Evolutionary conservation across 2,888 invertebrate genomes (phyloP), one percentile per base, ranked within the genome.

Genomic region (Bellardia bayeri): DNA sequence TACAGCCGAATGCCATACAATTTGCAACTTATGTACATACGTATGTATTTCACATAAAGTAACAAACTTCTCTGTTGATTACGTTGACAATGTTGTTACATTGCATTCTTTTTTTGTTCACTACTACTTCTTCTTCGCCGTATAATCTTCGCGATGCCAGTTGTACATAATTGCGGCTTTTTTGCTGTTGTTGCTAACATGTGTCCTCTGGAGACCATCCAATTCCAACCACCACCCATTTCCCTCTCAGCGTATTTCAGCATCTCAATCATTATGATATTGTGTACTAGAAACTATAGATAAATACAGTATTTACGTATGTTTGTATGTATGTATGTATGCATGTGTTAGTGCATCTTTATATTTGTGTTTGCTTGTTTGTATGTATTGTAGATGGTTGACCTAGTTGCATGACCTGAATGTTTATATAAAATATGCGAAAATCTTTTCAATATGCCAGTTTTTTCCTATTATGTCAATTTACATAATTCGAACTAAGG

Each of bases 331-430:
- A 45, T 33, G 51, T 58, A 82, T 49, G 37, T 58, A 13, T 16
- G 9, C 16, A 45, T 8, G n/a, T 1, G 14, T 23, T 30, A n/a
- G 49, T 71, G 42, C 81, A 42, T 66, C 33, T 56, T 69, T 66
- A 49, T 13, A 45, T 54, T 16, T n/a, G 3, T 23, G 45, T 68
- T 45, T 68, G n/a, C 40, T 51, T 74, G 58, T 74, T 68, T 72
- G 58, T 72, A 61, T 63, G 80, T 66, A 14, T 13, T 45, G 49
- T 66, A 33, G 71, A 80, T 87, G 79, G 79, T 82, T 87, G 87
- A 85, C 85, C 87, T 71, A 79, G 79, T 87, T 87, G 76, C 82
- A 82, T 87, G 87, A 85, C 87, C 87, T 87, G 87, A 79, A 85
- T 87, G 75, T 72, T 72, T 61, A 23, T 54, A 63, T 76, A 63